phyloP scores from a whole-genome alignment of 2,113 vertebrate genomes.

The Marmota flaviventris region DNA sequence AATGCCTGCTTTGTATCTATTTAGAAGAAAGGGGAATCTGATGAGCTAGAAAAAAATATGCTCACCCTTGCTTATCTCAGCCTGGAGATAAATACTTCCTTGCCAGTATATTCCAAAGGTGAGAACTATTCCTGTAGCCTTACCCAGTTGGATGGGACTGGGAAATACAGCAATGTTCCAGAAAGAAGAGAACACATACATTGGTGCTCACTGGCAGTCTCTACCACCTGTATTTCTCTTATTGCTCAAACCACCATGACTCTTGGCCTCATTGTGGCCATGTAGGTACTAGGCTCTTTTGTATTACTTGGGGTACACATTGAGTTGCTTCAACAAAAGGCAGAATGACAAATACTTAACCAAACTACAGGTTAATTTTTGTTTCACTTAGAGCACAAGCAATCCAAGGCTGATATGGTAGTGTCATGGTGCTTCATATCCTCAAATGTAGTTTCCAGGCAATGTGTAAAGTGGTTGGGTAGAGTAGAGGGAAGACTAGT shows the following conservation, averaged over 20 bases:
- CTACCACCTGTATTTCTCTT: background rate
- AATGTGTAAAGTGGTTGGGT: background rate
- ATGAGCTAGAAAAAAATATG: background rate
- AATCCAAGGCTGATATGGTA: background rate
- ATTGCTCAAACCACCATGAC: background rate
- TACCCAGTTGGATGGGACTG: background rate
- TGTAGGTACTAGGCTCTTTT: background rate
- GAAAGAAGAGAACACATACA: background rate
- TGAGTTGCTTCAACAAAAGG: background rate
- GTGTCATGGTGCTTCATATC: background rate
- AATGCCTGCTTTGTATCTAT: background rate
- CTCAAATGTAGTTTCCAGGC: background rate
- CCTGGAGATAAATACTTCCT: background rate
- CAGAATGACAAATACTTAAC: constrained; percentile 5
- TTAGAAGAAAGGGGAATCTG: background rate
- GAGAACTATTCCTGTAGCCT: background rate
- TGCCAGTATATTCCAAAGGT: background rate
- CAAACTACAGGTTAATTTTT: background rate
- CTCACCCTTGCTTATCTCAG: background rate
- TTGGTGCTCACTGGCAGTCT: background rate
- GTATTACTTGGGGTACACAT: background rate
- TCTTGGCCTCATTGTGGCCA: background rate
- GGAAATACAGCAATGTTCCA: background rate
- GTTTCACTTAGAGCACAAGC: background rate
- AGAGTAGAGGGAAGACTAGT: background rate